Evolutionary conservation across 2,113 vertebrate genomes (phyloP), one percentile per base, ranked within the genome.

Genomic region (Chlamydotis undulata): DNA sequence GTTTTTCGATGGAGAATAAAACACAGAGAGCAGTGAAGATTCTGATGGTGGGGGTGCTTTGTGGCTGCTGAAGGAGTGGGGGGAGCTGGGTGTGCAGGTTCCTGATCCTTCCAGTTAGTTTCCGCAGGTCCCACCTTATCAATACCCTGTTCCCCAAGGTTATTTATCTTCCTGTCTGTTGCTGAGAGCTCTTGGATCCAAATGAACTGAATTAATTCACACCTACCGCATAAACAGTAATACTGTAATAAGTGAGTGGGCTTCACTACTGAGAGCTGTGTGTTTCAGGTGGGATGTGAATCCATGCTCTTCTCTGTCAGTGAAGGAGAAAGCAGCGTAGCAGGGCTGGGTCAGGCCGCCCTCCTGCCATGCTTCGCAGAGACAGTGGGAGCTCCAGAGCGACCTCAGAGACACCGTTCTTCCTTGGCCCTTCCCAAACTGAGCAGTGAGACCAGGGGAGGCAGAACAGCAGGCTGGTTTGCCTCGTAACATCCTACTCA

Each of bases 181-280:
- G 89, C 76, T 92, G 94, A 91, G 86, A 84, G 79, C 89, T 94
- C 93, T 90, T 94, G 91, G 89, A 92, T 94, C 76, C 85, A 28
- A 86, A 41, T 7, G 3, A 75, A 9, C 31, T 31, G 83, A 70
- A 12, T 84, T 47, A 83, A 71, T 94, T 97, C 68, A 26, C 91
- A 78, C 80, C 93, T 96, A 93, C 91, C 76, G 31, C 13, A 16
- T 9, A 77, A 91, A 57, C 64, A 81, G 87, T 19, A 37, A n/a
- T 25, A 18, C 78, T 77, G 90, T 35, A 64, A 29, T 35, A 6
- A 85, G 75, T 55, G 76, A 78, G 92, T 78, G 89, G 77, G 88
- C 75, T 88, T 33, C 75, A 19, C 61, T 39, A 17, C 67, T 2
- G 8, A 39, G 86, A 61, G 47, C 59, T 60, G 12, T 18, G 35